A percentile compares a stretch with the other conserved stretches of the same genome.
These are phyloP conservation scores for Nautilus pompilius DNA, from an alignment of 1,140 invertebrate genomes.

Conservation along the genomic window DNA sequence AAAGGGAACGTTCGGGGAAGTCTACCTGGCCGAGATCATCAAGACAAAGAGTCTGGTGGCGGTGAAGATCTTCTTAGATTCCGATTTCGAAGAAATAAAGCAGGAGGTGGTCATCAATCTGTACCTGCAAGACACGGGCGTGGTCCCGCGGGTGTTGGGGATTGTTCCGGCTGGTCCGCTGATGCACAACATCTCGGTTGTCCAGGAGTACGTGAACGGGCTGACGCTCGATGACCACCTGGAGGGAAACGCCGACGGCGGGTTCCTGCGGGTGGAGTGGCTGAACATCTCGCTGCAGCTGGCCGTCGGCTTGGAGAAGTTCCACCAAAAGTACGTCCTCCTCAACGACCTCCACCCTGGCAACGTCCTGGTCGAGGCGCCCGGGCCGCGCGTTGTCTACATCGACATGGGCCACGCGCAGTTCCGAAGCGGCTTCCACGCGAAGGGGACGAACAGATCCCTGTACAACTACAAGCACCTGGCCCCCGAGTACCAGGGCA, in stretches of 20 bases:
- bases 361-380: neutral
- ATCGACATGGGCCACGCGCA: slow-evolving; percentile 3
- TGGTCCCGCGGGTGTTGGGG: neutral
- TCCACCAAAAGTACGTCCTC: slow-evolving; percentile 2
- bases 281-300: neutral
- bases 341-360: neutral
- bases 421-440: neutral
- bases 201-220: neutral
- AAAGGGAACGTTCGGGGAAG: neutral
- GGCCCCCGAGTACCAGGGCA: neutral
- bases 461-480: neutral
- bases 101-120: neutral
- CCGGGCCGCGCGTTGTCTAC: neutral
- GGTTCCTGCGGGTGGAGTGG: neutral
- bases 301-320: neutral
- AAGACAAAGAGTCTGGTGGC: neutral
- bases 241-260: neutral
- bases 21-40: neutral
- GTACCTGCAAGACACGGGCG: neutral
- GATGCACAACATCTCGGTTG: neutral
- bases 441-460: neutral
- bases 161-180: neutral
- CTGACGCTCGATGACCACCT: neutral
- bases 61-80: neutral
- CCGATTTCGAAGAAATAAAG: neutral